phyloP scores from a whole-genome alignment of 2,888 invertebrate genomes.

The Argyra leucocephala region DNA sequence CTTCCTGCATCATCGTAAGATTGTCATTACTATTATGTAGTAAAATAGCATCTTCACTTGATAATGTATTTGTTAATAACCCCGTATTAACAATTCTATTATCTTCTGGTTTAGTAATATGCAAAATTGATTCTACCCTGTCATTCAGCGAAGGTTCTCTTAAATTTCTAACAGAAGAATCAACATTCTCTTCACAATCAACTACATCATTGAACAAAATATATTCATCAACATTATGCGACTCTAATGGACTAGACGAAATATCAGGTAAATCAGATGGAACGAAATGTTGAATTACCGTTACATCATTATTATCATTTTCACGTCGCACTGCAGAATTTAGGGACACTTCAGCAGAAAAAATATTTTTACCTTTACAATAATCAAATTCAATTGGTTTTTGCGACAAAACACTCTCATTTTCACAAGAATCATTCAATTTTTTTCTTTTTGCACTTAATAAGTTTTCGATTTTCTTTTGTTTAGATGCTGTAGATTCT shows the following conservation, averaged over 20 bases:
- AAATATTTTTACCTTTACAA: constrained; percentile 48
- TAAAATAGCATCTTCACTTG: background rate
- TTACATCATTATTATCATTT: constrained; percentile 50
- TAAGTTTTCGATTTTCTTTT: constrained; percentile 8
- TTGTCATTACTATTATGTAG: background rate
- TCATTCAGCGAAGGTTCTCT: background rate
- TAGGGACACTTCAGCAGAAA: constrained; percentile 50
- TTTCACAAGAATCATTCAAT: constrained; percentile 8
- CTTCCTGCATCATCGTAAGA: background rate
- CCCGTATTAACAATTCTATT: background rate
- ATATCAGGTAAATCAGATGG: constrained; percentile 49
- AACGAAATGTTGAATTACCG: constrained; percentile 48
- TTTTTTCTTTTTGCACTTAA: constrained; percentile 9
- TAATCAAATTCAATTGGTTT: constrained; percentile 48
- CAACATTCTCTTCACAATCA: constrained; percentile 48
- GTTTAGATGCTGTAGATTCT: constrained; percentile 7
- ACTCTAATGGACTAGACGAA: constrained; percentile 53
- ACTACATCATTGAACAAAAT: constrained; percentile 54
- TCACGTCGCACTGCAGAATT: constrained; percentile 50
- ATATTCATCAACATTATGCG: constrained; percentile 53
- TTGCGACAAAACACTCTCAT: constrained; percentile 7
- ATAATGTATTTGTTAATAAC: background rate
- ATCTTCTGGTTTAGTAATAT: background rate
- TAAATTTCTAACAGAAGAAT: constrained; percentile 38
- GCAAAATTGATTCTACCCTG: background rate